These are phyloP conservation scores for Muscicapa striata DNA, from an alignment of 2,797 vertebrate species.

Conservation along the genomic window DNA sequence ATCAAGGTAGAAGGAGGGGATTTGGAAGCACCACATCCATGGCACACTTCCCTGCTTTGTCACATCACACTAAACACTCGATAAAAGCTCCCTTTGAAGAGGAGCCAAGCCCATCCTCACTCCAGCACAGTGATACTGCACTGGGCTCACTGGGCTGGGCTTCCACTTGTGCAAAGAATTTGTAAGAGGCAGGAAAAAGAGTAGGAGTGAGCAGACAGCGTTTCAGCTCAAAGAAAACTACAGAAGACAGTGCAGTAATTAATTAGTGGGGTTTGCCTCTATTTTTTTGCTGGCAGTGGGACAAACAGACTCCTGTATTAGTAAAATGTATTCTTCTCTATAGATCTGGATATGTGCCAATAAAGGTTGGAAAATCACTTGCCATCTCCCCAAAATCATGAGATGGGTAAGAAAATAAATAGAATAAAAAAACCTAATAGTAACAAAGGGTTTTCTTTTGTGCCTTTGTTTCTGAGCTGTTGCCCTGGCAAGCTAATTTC, in stretches of 20 bases:
- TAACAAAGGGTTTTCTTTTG: background rate
- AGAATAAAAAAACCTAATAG: background rate
- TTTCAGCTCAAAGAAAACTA: background rate
- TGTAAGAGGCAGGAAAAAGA: background rate
- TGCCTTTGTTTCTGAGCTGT: background rate
- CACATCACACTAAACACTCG: conserved; percentile 25
- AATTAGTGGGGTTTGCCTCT: background rate
- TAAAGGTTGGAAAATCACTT: background rate
- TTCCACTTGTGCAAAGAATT: conserved; percentile 26
- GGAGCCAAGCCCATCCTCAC: conserved; percentile 40
- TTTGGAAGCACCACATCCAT: background rate
- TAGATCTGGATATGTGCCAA: background rate
- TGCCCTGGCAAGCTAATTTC: conserved; percentile 19
- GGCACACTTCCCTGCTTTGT: conserved; percentile 54
- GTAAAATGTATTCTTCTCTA: background rate
- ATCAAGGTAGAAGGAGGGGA: conserved; percentile 14
- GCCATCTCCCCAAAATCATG: background rate
- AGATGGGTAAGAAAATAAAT: background rate
- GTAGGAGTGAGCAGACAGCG: background rate
- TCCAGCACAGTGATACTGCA: background rate
- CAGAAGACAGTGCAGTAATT: background rate
- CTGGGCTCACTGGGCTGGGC: background rate
- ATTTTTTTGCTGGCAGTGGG: background rate
- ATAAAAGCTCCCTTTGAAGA: conserved; percentile 64
- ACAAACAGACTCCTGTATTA: background rate